phyloP scores from a whole-genome alignment of 2,888 invertebrate species.

The Tetragonisca angustula region DNA sequence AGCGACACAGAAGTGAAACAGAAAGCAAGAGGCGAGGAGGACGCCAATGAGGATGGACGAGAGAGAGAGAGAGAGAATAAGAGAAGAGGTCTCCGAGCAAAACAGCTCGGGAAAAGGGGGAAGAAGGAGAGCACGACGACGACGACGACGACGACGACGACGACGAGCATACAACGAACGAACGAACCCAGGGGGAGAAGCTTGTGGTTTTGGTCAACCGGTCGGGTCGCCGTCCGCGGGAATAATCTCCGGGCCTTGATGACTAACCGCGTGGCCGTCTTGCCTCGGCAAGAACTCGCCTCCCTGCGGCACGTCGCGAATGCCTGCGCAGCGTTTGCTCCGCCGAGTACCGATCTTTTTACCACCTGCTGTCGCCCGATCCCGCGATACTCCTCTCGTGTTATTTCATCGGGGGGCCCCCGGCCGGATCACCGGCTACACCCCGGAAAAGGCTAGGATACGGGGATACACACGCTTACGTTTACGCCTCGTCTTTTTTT shows the following conservation, averaged over 20 bases:
- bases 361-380: conserved; percentile 73
- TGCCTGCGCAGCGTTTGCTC: conserved; percentile 74
- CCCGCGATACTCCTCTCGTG: conserved; percentile 53
- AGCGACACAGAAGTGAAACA: conserved; percentile 12
- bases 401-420: conserved; percentile 53
- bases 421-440: conserved; percentile 20
- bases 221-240: conserved; percentile 72
- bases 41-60: neutral
- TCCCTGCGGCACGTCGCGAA: conserved; percentile 75
- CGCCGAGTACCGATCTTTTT: conserved; percentile 76
- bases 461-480: conserved; percentile 25
- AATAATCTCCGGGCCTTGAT: conserved; percentile 78
- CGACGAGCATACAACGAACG: conserved; percentile 13
- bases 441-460: conserved; percentile 49
- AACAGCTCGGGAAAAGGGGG: neutral
- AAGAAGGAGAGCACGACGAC: conserved; percentile 1
- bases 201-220: conserved; percentile 78
- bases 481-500: neutral
- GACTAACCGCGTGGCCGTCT: conserved; percentile 78
- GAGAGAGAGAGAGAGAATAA: neutral
- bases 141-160: no score
- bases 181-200: conserved; percentile 48
- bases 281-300: conserved; percentile 76
- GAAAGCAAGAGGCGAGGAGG: neutral
- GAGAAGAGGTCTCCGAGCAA: neutral